Evolutionary conservation across 2,113 vertebrate species (phyloP).

Genomic region (Nesoenas mayeri): DNA sequence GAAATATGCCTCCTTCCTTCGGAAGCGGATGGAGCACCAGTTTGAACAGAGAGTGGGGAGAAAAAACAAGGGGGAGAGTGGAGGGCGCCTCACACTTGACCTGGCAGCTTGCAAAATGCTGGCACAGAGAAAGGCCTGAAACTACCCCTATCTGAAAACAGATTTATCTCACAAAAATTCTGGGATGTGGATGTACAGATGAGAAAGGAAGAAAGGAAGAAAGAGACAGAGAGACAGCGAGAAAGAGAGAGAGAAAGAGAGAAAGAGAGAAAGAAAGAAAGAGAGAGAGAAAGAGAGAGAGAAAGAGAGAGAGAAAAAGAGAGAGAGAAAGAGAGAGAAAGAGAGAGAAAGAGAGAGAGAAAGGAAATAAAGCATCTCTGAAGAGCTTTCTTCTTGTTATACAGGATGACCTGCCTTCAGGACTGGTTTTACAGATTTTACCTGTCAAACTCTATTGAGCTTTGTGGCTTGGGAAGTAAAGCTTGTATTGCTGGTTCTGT

Average conservation of each 20-base stretch:
- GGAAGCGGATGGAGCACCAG: background rate
- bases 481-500: background rate
- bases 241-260: background rate
- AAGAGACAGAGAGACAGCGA: too few species aligned
- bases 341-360: background rate
- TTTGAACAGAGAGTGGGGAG: background rate
- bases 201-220: background rate
- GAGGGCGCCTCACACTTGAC: background rate
- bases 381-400: background rate
- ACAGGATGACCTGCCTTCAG: background rate
- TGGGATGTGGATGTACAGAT: background rate
- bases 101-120: background rate
- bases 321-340: background rate
- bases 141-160: background rate
- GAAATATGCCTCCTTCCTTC: constrained; percentile 32
- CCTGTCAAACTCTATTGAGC: background rate
- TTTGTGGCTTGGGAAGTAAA: background rate
- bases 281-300: too few species aligned
- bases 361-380: background rate
- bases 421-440: background rate
- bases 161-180: background rate
- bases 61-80: background rate
- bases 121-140: background rate
- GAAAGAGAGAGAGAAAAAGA: too few species aligned
- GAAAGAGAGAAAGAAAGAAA: too few species aligned